These are phyloP conservation scores for Entelurus aequoreus DNA, from an alignment of 2,113 vertebrate species.

Conservation along the genomic window DNA sequence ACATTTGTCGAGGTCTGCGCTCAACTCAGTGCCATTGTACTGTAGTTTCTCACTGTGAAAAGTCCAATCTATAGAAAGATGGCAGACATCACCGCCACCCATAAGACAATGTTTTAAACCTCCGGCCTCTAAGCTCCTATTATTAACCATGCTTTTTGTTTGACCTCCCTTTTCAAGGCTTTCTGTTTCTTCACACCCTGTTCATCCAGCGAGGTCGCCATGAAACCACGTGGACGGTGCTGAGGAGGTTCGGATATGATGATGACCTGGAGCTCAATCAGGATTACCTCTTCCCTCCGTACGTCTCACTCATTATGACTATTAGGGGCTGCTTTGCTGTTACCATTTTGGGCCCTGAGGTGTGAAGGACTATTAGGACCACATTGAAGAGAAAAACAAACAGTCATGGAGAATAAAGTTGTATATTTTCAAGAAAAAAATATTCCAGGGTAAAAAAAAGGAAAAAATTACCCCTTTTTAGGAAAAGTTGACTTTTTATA, in stretches of 20 bases:
- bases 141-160: neutral
- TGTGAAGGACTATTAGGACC: too few relatives aligned
- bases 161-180: conserved; percentile 70
- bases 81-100: too few relatives aligned
- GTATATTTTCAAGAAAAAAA: too few relatives aligned
- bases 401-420: too few relatives aligned
- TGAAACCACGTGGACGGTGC: conserved; percentile 95
- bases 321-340: neutral
- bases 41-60: too few relatives aligned
- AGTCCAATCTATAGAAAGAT: too few relatives aligned
- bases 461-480: too few relatives aligned
- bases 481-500: too few relatives aligned
- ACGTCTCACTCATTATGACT: conserved; percentile 41
- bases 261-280: conserved; percentile 92
- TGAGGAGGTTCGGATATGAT: conserved; percentile 93
- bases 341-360: neutral
- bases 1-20: neutral
- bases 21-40: too few relatives aligned
- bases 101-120: too few relatives aligned
- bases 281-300: conserved; percentile 92
- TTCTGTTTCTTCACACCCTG: conserved; percentile 95
- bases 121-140: neutral
- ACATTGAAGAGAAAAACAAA: too few relatives aligned
- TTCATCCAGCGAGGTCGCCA: conserved; percentile 97
- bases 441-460: too few relatives aligned